These are phyloP conservation scores for Campoletis raptor DNA, from an alignment of 2,888 invertebrate species.

Conservation along the genomic window DNA sequence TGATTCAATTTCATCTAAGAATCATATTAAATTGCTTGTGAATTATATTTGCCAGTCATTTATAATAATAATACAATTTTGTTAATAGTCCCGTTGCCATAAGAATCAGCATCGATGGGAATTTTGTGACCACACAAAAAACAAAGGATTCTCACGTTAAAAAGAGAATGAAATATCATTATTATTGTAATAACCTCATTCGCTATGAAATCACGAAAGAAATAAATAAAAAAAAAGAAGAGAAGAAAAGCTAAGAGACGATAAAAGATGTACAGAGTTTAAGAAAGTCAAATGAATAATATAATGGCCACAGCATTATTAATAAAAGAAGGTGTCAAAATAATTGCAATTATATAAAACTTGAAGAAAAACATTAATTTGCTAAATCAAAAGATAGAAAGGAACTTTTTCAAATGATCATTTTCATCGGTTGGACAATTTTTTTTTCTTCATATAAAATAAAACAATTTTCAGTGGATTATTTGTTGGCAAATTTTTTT, in stretches of 20 bases:
- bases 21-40: neutral
- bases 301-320: neutral
- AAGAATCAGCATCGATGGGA: constrained; percentile 16
- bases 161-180: neutral
- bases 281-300: neutral
- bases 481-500: neutral
- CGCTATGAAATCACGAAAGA: neutral
- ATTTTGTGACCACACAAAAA: constrained; percentile 3
- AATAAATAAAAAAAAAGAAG: neutral
- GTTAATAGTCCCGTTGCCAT: neutral
- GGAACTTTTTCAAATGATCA: neutral
- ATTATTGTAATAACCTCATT: neutral
- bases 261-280: neutral
- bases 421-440: neutral
- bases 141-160: constrained; percentile 1
- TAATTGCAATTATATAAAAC: neutral
- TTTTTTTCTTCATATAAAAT: neutral
- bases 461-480: too few species aligned
- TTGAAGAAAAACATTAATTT: neutral
- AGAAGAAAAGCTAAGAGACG: neutral
- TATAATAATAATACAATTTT: neutral
- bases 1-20: neutral
- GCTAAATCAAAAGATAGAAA: neutral
- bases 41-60: neutral
- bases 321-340: neutral